These are phyloP conservation scores for Hyaena hyaena DNA, from an alignment of 2,113 vertebrate species.

Conservation along the genomic window DNA sequence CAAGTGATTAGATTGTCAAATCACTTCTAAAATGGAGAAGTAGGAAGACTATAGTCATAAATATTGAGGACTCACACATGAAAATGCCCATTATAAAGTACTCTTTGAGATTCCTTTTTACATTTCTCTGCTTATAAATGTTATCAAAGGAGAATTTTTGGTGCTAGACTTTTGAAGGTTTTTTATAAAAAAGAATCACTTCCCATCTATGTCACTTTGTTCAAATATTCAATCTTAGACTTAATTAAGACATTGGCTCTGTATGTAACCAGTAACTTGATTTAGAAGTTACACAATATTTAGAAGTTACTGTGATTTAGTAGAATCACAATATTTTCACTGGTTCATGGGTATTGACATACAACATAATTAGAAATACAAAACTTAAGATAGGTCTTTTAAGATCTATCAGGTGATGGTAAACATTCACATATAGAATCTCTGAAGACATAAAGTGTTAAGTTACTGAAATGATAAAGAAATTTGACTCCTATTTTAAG, in stretches of 20 bases:
- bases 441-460: background rate
- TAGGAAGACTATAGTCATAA: background rate
- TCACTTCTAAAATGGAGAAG: background rate
- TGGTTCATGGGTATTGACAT: background rate
- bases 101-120: background rate
- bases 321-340: background rate
- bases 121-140: background rate
- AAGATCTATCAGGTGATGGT: background rate
- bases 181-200: background rate
- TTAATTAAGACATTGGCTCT: background rate
- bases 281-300: background rate
- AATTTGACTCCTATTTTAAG: background rate
- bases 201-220: background rate
- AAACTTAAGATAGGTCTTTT: background rate
- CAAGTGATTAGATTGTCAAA: conserved; percentile 37
- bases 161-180: background rate
- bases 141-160: background rate
- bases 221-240: background rate
- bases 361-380: background rate
- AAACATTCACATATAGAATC: background rate
- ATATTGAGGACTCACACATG: background rate
- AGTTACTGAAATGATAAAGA: background rate
- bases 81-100: background rate
- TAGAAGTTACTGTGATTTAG: background rate
- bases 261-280: background rate